phyloP scores from a whole-genome alignment of 2,797 vertebrate genomes.

The Dermochelys coriacea region DNA sequence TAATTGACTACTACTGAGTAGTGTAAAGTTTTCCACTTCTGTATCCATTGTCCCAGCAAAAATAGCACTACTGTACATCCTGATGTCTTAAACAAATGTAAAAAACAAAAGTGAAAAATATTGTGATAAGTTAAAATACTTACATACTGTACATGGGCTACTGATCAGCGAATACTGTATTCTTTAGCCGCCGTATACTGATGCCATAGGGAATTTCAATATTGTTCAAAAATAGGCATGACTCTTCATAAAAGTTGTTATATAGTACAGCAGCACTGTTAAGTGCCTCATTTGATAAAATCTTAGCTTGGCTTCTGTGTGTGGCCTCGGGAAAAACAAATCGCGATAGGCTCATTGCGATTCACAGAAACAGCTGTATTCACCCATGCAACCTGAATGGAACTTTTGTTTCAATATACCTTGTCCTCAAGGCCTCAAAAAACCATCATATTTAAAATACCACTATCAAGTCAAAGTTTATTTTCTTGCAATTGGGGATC shows the following conservation, averaged over 20 bases:
- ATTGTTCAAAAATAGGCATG: not conserved
- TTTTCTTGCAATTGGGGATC: not conserved
- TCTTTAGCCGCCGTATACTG: not conserved
- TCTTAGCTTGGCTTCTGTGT: too few relatives aligned
- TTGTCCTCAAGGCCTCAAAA: not conserved
- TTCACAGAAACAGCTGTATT: not conserved
- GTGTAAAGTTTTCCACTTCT: not conserved
- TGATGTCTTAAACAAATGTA: not conserved
- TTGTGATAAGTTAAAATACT: fast-evolving
- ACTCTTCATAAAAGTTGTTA: not conserved
- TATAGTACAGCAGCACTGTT: too few relatives aligned
- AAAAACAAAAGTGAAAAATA: not conserved
- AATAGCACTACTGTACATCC: not conserved
- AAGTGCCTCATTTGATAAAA: too few relatives aligned
- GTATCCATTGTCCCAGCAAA: fast-evolving
- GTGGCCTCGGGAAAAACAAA: too few relatives aligned
- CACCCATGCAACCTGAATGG: not conserved
- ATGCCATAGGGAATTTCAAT: not conserved
- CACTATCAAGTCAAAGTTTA: slow-evolving; percentile 4
- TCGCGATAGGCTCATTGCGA: not conserved
- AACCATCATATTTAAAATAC: not conserved
- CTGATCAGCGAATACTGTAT: not conserved
- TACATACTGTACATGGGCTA: not conserved
- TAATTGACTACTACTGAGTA: not conserved
- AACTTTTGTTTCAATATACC: not conserved